A percentile compares a stretch with the other conserved stretches of the same genome.
Evolutionary conservation across 2,888 invertebrate species (phyloP).

Genomic region (Callyntrura sp.): DNA sequence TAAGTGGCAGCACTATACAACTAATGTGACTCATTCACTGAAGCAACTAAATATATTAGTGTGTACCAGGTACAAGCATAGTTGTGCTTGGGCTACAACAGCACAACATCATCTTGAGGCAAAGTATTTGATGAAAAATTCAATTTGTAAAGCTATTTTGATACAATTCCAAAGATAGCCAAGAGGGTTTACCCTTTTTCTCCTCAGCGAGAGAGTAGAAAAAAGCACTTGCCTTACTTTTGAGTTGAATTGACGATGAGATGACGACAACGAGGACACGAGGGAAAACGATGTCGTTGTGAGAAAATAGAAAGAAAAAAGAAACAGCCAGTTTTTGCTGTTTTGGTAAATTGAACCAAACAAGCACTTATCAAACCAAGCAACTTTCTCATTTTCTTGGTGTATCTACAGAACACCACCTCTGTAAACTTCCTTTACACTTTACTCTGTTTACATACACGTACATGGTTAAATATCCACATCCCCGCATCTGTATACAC

Average conservation of each 20-base stretch:
- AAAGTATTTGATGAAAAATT: slow-evolving; percentile 76
- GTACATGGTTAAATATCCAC: background rate
- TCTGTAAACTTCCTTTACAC: background rate
- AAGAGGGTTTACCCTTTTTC: slow-evolving; percentile 67
- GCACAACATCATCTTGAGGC: slow-evolving; percentile 35
- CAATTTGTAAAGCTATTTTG: slow-evolving; percentile 79
- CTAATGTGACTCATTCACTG: slow-evolving; percentile 3
- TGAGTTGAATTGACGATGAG: slow-evolving; percentile 24
- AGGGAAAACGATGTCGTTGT: background rate
- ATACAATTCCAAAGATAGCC: slow-evolving; percentile 76
- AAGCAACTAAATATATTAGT: background rate
- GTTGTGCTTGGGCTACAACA: background rate
- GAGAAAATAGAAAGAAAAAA: slow-evolving; percentile 30
- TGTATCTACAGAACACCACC: background rate
- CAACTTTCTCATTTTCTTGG: slow-evolving; percentile 34
- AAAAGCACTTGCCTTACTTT: slow-evolving; percentile 55
- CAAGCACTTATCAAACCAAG: slow-evolving; percentile 76
- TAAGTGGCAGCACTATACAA: background rate
- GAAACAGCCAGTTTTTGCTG: slow-evolving; percentile 58
- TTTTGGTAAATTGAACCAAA: slow-evolving; percentile 69
- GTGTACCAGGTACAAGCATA: background rate
- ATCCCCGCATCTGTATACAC: background rate
- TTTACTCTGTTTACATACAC: background rate
- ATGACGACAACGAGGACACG: slow-evolving; percentile 7
- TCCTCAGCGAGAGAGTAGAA: slow-evolving; percentile 18